phyloP scores from a whole-genome alignment of 2,888 invertebrate genomes.

The Subacronicta megacephala region DNA sequence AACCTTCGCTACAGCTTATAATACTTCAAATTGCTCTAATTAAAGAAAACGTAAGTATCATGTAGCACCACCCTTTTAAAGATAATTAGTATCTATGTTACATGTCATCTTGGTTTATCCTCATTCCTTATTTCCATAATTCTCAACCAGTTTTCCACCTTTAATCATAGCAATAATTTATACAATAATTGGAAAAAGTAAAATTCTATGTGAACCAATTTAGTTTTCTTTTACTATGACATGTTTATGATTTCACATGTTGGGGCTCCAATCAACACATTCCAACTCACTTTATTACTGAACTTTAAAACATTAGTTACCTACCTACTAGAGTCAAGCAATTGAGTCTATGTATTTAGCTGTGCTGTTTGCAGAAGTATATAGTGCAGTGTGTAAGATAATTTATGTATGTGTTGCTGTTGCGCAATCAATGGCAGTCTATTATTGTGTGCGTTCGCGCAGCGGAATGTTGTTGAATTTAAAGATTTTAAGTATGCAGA shows the following conservation, averaged over 20 bases:
- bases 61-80: conserved; percentile 48
- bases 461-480: too few species aligned
- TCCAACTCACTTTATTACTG: conserved; percentile 3
- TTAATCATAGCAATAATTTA: conserved; percentile 4
- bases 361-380: not conserved
- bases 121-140: not conserved
- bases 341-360: not conserved
- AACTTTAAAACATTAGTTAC: not conserved
- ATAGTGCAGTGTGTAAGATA: conserved; percentile 1
- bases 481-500: too few species aligned
- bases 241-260: too few species aligned
- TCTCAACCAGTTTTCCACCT: conserved; percentile 2
- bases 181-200: conserved; percentile 6
- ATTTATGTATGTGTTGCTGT: not conserved
- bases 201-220: conserved; percentile 9
- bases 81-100: conserved; percentile 35
- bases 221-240: not conserved
- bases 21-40: conserved; percentile 31
- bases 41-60: conserved; percentile 32
- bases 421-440: not conserved
- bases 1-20: conserved; percentile 29
- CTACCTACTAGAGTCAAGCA: not conserved
- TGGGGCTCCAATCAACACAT: conserved; percentile 6
- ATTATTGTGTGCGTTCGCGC: too few species aligned
- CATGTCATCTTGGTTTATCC: conserved; percentile 1